A percentile compares a stretch with the other conserved stretches of the same genome.
These are phyloP conservation scores for Sphaeramia orbicularis DNA, from an alignment of 2,797 vertebrate species.

Conservation along the genomic window DNA sequence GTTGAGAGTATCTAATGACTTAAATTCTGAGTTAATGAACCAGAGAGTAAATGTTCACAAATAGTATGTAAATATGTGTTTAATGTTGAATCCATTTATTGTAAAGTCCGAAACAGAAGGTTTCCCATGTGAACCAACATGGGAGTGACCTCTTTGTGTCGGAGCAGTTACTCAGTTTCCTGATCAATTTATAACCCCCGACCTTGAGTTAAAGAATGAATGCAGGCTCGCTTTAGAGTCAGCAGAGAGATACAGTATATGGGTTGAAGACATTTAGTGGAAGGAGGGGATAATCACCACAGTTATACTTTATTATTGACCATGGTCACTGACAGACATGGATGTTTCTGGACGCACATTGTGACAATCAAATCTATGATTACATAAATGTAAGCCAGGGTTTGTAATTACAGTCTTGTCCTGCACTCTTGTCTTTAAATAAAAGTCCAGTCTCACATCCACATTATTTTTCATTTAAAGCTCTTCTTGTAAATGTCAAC, in stretches of 20 bases:
- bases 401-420: not conserved
- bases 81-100: too few species aligned
- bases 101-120: too few species aligned
- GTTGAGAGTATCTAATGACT: too few species aligned
- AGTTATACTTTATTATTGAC: not conserved
- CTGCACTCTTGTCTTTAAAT: not conserved
- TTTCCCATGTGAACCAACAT: not conserved
- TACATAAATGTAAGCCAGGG: not conserved
- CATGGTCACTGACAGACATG: too few species aligned
- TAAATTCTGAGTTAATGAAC: too few species aligned
- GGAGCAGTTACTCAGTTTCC: not conserved
- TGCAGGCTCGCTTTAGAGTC: not conserved
- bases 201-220: slow-evolving; percentile 1
- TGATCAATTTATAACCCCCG: slow-evolving; percentile 10
- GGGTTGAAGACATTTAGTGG: not conserved
- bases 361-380: not conserved
- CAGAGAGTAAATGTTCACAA: too few species aligned
- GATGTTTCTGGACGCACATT: too few species aligned
- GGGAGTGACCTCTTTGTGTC: slow-evolving; percentile 6
- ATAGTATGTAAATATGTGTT: too few species aligned
- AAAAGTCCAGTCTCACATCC: not conserved
- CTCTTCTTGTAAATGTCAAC: slow-evolving; percentile 9
- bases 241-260: not conserved
- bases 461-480: slow-evolving; percentile 18
- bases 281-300: not conserved